Base-by-base conservation (phyloP, 2,888 invertebrate species). In the Thumatha senex region DNA sequence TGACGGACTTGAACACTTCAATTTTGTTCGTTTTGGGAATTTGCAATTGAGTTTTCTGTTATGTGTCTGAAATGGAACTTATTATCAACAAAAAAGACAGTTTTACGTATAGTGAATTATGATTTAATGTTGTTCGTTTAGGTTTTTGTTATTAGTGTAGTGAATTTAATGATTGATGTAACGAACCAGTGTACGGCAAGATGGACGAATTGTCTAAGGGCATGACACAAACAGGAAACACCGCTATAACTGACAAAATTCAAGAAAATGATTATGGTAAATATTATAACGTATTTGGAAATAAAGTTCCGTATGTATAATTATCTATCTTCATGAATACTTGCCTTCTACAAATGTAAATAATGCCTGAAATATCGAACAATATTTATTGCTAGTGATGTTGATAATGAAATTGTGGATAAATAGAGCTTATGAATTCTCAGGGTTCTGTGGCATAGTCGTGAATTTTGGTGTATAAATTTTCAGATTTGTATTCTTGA, bases 201-300 rank as follows among this genome's bases (percentile, higher is more conserved):
- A 91, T 91, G 90, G 90, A 91, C 90, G 90, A 91, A 91, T 86
- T 89, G 90, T 90, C 85, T 89, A 89, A 84, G 89, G 89, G 89
- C 86, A 90, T 90, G 89, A 89, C 90, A 91, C 89, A 86, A 90
- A 89, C 90, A 89, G 90, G 90, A 90, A 91, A 87, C 88, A 80
- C 84, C 80, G 81, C 82, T 81, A 74, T 82, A 87, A 89, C 89
- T 84, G 89, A 90, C 85, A 86, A 89, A 86, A 84, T 82, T 86
- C 80, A 83, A 82, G 86, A 89, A 76, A 82, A 78, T 75, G 80
- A 78, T 76, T 80, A 89, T 84, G 90, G 90, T 90, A 86, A 86
- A 75, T 80, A 74, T 65, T 62, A 40, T 18, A 30, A 53, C 43
- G 30, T 48, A 34, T 4, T 44, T 11, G 10, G 15, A 10, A 12